Base-by-base conservation (phyloP, 2,888 invertebrate species). In the Hypsopygia costalis region DNA sequence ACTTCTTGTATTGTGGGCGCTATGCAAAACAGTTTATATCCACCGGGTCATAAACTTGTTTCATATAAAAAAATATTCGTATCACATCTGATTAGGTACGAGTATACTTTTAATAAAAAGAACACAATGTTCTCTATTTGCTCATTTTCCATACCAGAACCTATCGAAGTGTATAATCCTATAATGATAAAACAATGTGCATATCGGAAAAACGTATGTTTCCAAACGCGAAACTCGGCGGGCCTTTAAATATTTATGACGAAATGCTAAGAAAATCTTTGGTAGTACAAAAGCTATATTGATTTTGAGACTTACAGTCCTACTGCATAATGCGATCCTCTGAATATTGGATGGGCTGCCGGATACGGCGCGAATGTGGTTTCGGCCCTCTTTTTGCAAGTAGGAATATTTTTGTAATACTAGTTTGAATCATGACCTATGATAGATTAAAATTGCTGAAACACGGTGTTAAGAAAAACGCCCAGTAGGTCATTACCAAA, bases 181-280 rank as follows among this genome's bases (percentile, higher is more conserved):
- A 44, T 57, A 55, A 54, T 55, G 51, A 55, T 46, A 44, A 41
- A 52, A 52, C 43, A 52, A 50, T 43, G 53, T 35, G 52, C 46
- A 44, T 47, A 46, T 49, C 44, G 40, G 46, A 34, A 41, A 41
- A 44, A 32, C 34, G 35, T 39, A 35, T 37, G 41, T 43, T 41
- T 39, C 21, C 36, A 7, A n/a, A 55, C 53, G 57, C 52, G 54
- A 48, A 49, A 68, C 64, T 62, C 69, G 66, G 62, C 57, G 56
- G 53, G 53, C 62, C 57, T 58, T 83, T 77, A 79, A 81, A 81
- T 82, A 83, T 83, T 78, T 81, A 82, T 81, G 73, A 74, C 64
- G 56, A 62, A 69, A 64, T 69, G 59, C 62, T 69, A 69, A 62
- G 63, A 55, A 69, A 76, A 69, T 77, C 73, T 78, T 76, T 71